phyloP scores from a whole-genome alignment of 2,113 vertebrate species.

The Phodopus roborovskii region DNA sequence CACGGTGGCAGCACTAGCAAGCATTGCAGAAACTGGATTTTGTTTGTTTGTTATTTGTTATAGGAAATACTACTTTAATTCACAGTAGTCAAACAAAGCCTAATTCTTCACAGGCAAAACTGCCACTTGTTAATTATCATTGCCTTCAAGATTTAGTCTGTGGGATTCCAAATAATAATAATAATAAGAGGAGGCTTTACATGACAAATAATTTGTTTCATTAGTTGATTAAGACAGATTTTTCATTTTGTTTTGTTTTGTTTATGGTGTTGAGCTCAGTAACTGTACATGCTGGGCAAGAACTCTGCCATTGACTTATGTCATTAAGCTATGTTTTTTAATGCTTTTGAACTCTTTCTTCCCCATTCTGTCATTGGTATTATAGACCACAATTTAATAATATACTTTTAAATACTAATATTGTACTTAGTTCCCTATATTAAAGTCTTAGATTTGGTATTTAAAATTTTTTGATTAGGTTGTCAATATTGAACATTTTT shows the following conservation, averaged over 20 bases:
- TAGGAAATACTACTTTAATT: background rate
- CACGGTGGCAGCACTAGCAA: background rate
- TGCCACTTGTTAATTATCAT: no score
- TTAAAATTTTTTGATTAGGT: no score
- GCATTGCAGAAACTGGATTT: background rate
- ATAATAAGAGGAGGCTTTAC: background rate
- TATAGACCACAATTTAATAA: background rate
- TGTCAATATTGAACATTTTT: background rate
- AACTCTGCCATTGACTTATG: background rate
- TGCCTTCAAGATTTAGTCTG: background rate
- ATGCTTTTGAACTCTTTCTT: background rate
- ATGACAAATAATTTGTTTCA: background rate
- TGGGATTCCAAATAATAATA: background rate
- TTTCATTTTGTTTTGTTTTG: background rate
- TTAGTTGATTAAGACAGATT: background rate
- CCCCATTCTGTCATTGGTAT: background rate
- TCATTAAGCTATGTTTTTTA: background rate
- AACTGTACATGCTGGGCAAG: no score
- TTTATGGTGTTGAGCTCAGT: background rate
- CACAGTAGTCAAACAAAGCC: background rate
- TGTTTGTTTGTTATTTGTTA: background rate
- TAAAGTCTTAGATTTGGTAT: background rate
- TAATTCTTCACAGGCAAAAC: background rate
- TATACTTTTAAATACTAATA: background rate
- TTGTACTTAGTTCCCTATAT: background rate